Conservation (phyloP, 2,797 vertebrate genomes). For the Hydrophis major region DNA sequence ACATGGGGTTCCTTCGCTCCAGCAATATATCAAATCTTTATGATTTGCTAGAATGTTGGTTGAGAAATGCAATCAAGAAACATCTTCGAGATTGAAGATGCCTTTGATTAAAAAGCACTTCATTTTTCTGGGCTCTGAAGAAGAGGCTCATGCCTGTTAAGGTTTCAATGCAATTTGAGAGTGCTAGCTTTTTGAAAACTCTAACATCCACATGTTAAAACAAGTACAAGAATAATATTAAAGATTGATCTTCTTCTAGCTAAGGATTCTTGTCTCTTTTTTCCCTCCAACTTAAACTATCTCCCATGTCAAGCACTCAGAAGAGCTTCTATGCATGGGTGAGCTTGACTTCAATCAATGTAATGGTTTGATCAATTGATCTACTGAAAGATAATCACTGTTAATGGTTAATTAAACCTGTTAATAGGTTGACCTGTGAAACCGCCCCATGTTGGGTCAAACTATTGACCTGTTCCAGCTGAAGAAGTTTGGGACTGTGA, state of each 20-base stretch:
- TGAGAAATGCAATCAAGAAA: not conserved
- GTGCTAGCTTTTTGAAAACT: not conserved
- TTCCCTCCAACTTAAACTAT: too few species aligned
- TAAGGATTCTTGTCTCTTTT: not conserved
- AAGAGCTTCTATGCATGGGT: not conserved
- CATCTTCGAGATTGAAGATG: not conserved
- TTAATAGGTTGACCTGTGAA: not conserved
- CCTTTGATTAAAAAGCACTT: not conserved
- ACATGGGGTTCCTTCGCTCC: not conserved
- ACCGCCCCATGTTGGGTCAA: not conserved
- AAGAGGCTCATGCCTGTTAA: not conserved
- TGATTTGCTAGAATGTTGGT: not conserved
- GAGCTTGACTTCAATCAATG: not conserved
- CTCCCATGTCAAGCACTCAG: not conserved
- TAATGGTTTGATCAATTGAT: not conserved
- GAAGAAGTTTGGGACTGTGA: not conserved
- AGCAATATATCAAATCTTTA: not conserved
- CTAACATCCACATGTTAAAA: not conserved
- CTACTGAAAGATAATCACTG: not conserved
- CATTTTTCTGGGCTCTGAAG: not conserved
- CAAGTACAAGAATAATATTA: not conserved
- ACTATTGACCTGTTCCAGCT: not conserved
- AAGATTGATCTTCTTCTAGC: not conserved
- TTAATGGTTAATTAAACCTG: not conserved
- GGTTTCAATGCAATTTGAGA: not conserved